Conservation (phyloP, 2,888 invertebrate species). For the Cheilosia scutellata region DNA sequence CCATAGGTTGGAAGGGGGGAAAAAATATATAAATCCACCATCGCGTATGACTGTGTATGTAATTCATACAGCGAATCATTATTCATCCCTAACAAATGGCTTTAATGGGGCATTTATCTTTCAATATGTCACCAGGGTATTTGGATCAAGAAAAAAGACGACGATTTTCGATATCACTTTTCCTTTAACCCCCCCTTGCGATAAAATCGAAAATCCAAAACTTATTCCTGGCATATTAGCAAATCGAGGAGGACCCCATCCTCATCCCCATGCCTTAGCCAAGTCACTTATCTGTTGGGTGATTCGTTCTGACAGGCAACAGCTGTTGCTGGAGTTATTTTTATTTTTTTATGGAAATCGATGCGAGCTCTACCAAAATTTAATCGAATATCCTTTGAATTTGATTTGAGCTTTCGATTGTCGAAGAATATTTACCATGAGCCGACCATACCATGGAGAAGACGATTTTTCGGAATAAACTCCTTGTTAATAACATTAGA, state of each 20-base stretch:
- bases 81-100: slow-evolving; percentile 73
- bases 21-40: slow-evolving; percentile 11
- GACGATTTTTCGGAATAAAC: slow-evolving; percentile 47
- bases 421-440: slow-evolving; percentile 26
- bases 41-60: slow-evolving; percentile 24
- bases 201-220: slow-evolving; percentile 34
- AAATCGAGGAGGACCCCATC: slow-evolving; percentile 28
- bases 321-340: slow-evolving; percentile 31
- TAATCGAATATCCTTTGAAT: slow-evolving; percentile 59
- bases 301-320: slow-evolving; percentile 53
- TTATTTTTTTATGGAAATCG: slow-evolving; percentile 42
- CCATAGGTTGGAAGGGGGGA: slow-evolving; percentile 15
- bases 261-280: background rate
- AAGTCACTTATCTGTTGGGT: background rate
- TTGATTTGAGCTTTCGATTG: slow-evolving; percentile 57
- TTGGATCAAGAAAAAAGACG: slow-evolving; percentile 19
- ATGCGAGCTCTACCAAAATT: slow-evolving; percentile 20
- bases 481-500: slow-evolving; percentile 59
- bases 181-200: slow-evolving; percentile 17
- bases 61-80: slow-evolving; percentile 63
- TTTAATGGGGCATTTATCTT: slow-evolving; percentile 76
- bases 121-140: slow-evolving; percentile 71
- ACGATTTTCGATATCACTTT: too few relatives aligned
- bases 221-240: slow-evolving; percentile 39
- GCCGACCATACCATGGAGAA: slow-evolving; percentile 8